Percentiles rank a stretch among this genome's conserved stretches.
Conservation (phyloP, 2,797 vertebrate genomes). For the Bradypodion pumilum region DNA sequence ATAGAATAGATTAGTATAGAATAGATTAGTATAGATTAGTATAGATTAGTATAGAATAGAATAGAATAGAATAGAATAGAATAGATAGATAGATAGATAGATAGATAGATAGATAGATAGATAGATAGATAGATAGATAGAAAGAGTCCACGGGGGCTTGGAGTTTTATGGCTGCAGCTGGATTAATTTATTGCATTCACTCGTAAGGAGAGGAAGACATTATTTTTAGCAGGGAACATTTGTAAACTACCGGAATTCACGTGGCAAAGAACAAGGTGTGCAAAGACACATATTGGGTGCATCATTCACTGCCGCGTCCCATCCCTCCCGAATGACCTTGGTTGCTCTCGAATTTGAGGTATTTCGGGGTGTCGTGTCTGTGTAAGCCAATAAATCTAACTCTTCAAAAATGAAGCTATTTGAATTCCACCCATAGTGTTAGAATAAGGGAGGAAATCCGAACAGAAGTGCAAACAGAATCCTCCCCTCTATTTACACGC, state of each 20-base stretch:
- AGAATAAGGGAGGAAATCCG: too few relatives aligned
- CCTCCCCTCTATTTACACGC: neutral
- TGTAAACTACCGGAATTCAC: neutral
- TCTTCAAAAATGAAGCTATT: neutral
- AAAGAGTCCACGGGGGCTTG: too few relatives aligned
- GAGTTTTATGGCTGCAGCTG: neutral
- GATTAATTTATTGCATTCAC: neutral
- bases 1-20: too few relatives aligned
- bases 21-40: too few relatives aligned
- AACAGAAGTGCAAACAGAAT: neutral
- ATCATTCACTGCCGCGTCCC: neutral
- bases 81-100: too few relatives aligned
- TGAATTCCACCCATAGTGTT: too few relatives aligned
- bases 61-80: too few relatives aligned
- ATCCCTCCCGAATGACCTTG: neutral
- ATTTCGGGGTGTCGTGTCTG: neutral
- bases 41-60: too few relatives aligned
- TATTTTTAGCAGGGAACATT: neutral
- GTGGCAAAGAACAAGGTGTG: neutral
- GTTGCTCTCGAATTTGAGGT: too few relatives aligned
- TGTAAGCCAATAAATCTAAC: neutral
- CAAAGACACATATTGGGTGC: neutral
- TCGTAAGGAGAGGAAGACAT: neutral
- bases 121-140: too few relatives aligned
- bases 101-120: too few relatives aligned